A percentile compares a stretch with the other conserved stretches of the same genome.
Evolutionary conservation across 2,797 vertebrate species (phyloP).

Genomic region (Chaenodraco wilsoni): DNA sequence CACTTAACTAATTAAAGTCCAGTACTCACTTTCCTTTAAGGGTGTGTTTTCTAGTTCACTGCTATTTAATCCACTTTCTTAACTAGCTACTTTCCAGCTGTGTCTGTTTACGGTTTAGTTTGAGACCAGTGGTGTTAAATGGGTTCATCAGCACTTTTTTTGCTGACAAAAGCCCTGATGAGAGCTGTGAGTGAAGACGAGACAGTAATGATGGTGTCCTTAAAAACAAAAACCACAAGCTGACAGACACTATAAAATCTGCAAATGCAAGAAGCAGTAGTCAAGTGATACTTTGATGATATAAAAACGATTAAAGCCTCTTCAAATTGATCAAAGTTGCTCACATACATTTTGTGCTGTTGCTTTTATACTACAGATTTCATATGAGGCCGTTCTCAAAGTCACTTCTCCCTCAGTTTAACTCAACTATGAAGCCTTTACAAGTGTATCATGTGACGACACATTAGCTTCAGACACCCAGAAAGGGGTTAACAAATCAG

Average conservation of each 20-base stretch:
- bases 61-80: background rate
- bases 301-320: background rate
- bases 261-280: background rate
- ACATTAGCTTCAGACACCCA: background rate
- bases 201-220: background rate
- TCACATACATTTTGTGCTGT: background rate
- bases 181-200: too few species aligned
- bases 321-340: background rate
- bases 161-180: background rate
- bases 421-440: background rate
- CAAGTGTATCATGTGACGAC: background rate
- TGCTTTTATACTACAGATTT: background rate
- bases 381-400: background rate
- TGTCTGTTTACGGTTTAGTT: background rate
- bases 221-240: background rate
- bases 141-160: background rate
- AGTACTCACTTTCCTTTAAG: background rate
- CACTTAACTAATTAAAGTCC: background rate
- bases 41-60: background rate
- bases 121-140: too few species aligned
- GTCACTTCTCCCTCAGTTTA: background rate
- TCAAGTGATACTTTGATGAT: background rate
- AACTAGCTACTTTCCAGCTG: background rate
- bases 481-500: constrained; percentile 24
- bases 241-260: background rate